Evolutionary conservation across 1,140 invertebrate species (phyloP), one percentile per base, ranked within the genome.

Genomic region (Mamestra configurata): DNA sequence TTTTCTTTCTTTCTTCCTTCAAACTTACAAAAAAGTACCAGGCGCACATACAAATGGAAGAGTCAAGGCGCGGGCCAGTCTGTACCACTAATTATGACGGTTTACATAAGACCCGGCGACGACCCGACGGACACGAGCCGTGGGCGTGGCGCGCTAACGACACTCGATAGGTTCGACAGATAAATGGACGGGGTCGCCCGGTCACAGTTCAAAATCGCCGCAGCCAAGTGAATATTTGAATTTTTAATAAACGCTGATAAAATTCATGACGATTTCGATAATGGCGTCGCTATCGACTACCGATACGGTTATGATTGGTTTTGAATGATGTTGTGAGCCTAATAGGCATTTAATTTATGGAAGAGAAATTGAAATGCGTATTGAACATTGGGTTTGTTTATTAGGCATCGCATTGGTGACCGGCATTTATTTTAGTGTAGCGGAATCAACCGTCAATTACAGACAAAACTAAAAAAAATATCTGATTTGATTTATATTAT

Each of bases 131-230:
- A 70, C 66, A 70, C 66, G 66, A 70, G 66, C 27, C 40, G 66
- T 70, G 66, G 66, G 66, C 66, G 66, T 70, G 66, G 46, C 66
- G 22, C 22, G 40, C 40, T 70, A 70, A 70, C 66, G 66, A 70
- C 66, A 70, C n/a, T 70, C 22, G 66, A 70, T 70, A 70, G 66
- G 66, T 70, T 27, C 66, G 3, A 70, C 66, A 70, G 66, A 70
- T 70, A 70, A 70, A 70, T 70, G 20, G 40, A 6, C 13, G 66
- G 66, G 66, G 66, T 70, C 66, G 24, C 40, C 37, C 20, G 66
- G 66, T 70, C 40, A 70, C n/a, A 70, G 66, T 43, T 70, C 66
- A 70, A 46, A 70, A 70, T 70, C 66, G 66, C 22, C 40, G 40
- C 66, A 40, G 5, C 40, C 20, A 70, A 70, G 66, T 70, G 66